Percentiles rank a stretch among this genome's conserved stretches.
These are phyloP conservation scores for Oscheius sp. DNA, from an alignment of 2,888 invertebrate species.

Conservation along the genomic window DNA sequence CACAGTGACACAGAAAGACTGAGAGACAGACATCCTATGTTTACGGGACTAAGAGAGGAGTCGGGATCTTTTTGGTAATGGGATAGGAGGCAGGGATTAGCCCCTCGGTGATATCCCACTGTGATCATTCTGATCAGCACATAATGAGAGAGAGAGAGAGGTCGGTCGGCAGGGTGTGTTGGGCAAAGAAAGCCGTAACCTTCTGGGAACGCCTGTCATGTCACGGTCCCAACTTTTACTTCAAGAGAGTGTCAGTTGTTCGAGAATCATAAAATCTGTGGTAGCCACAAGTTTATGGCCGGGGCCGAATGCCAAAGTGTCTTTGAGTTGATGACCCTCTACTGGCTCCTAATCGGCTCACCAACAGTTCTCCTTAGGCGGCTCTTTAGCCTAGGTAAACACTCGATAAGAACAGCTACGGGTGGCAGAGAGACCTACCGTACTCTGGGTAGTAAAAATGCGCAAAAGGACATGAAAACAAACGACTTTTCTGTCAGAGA, in stretches of 20 bases:
- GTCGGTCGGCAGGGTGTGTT: conserved; percentile 1
- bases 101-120: conserved; percentile 14
- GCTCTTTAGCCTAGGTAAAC: conserved; percentile 13
- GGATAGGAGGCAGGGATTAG: conserved; percentile 15
- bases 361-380: conserved; percentile 27
- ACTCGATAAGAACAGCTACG: conserved; percentile 4
- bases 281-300: conserved; percentile 21
- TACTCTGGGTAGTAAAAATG: no score
- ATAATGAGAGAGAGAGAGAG: conserved; percentile 13
- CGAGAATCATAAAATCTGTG: not conserved
- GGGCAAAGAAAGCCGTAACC: not conserved
- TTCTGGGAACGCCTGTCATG: conserved; percentile 9
- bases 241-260: not conserved
- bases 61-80: conserved; percentile 27
- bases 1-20: not conserved
- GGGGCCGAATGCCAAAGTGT: conserved; percentile 23
- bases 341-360: conserved; percentile 39
- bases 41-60: not conserved
- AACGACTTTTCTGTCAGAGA: no score
- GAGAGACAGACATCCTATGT: not conserved
- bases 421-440: no score
- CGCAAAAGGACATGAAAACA: no score
- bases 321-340: conserved; percentile 18
- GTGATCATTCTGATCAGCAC: conserved; percentile 18
- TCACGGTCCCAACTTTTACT: not conserved